Evolutionary conservation across 2,888 invertebrate species (phyloP), one percentile per base, ranked within the genome.

Genomic region (Agrochola lota): DNA sequence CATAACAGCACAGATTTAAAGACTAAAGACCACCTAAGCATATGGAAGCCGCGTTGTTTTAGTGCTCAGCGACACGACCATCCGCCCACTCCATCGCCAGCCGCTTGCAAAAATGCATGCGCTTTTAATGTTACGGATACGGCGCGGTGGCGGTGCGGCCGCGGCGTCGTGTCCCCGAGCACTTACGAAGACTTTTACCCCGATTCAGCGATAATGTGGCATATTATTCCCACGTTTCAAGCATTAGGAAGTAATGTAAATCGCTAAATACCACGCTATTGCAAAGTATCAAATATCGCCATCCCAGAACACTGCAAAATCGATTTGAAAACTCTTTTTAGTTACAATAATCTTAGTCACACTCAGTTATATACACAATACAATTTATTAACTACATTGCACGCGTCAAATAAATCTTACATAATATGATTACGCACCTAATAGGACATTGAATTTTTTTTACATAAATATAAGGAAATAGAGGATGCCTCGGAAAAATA

Each of bases 371-470:
- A 86, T 82, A 89, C 80, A 84, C 84, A 87, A 87, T 80, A 86
- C 74, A 87, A 84, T 85, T 87, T 90, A 89, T 87, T 76, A 85
- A 80, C 94, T 95, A 95, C 91, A 95, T 95, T 95, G 95, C 95
- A 95, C 95, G 94, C 92, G 91, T 94, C 94, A 94, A 93, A 90
- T 81, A 76, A 63, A 79, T 59, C 76, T 85, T 86, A 91, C 46
- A 78, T 84, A 57, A 59, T 81, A 75, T 66, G 59, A 75, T 77
- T 83, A 83, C 46, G 77, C 23, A 82, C 40, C 87, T 87, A 87
- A 71, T 87, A 87, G 89, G 89, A 87, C 62, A 83, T 77, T 77
- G 72, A 74, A 87, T 79, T 70, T 55, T 57, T 75, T 79, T 64
- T 77, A 86, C 68, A 81, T 71, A 77, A 71, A 74, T 78, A 79